Evolutionary conservation across 2,113 vertebrate genomes (phyloP).

Genomic region (Cyanistes caeruleus): DNA sequence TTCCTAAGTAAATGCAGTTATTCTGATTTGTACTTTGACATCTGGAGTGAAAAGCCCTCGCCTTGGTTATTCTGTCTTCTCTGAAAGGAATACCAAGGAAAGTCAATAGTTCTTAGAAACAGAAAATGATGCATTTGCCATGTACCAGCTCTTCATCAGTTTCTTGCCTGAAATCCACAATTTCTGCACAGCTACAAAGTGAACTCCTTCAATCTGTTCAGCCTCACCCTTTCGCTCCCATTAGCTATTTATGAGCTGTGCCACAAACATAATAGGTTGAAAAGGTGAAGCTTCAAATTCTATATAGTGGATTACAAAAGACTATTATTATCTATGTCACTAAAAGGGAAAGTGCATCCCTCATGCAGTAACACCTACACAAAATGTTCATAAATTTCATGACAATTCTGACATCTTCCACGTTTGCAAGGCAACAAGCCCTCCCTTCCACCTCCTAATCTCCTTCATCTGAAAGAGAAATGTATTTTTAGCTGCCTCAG

Average conservation of each 20-base stretch:
- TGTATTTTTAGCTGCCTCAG: constrained; percentile 79
- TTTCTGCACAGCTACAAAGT: background rate
- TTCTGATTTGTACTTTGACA: background rate
- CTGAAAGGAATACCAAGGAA: background rate
- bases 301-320: constrained; percentile 7
- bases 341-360: constrained; percentile 29
- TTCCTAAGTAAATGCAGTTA: background rate
- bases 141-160: background rate
- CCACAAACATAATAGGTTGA: background rate
- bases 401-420: constrained; percentile 45
- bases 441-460: constrained; percentile 72
- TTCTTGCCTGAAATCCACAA: background rate
- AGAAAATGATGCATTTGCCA: background rate
- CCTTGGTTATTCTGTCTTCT: background rate
- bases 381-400: constrained; percentile 14
- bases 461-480: constrained; percentile 79
- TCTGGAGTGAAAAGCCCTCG: background rate
- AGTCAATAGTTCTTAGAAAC: background rate
- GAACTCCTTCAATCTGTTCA: background rate
- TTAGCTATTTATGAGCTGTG: background rate
- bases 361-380: background rate
- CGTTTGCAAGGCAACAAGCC: constrained; percentile 54
- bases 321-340: constrained; percentile 38
- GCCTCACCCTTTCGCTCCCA: background rate
- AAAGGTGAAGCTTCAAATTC: constrained; percentile 45